Evolutionary conservation across 2,113 vertebrate species (phyloP).

Genomic region (Limanda limanda): DNA sequence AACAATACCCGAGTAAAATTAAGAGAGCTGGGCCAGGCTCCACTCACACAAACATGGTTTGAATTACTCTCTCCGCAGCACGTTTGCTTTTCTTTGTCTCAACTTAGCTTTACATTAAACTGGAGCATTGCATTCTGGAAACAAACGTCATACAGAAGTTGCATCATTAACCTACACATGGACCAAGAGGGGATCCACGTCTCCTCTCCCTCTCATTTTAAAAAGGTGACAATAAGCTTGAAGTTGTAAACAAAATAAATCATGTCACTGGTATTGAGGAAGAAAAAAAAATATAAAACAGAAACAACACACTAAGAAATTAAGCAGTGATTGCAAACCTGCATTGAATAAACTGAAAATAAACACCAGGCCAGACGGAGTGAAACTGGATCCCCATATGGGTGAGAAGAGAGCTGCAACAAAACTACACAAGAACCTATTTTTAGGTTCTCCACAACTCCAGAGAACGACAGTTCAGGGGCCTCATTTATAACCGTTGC

Average conservation of each 20-base stretch:
- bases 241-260: constrained; percentile 69
- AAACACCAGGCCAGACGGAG: constrained; percentile 60
- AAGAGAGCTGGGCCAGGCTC: constrained; percentile 75
- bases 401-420: constrained; percentile 9
- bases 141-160: constrained; percentile 59
- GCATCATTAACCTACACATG: constrained; percentile 55
- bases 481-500: no score
- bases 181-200: not conserved
- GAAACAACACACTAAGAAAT: constrained; percentile 58
- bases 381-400: constrained; percentile 62
- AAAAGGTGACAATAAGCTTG: constrained; percentile 59
- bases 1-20: constrained; percentile 86
- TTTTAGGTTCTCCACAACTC: constrained; percentile 54
- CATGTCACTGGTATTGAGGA: constrained; percentile 49
- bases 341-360: constrained; percentile 69
- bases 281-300: constrained; percentile 26
- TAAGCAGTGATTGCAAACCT: constrained; percentile 71
- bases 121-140: constrained; percentile 72
- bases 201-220: constrained; percentile 7
- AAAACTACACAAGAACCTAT: constrained; percentile 44
- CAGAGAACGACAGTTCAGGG: constrained; percentile 29
- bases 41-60: constrained; percentile 85
- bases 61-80: constrained; percentile 83
- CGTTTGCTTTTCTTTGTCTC: constrained; percentile 85
- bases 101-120: constrained; percentile 81